A percentile compares a stretch with the other conserved stretches of the same genome.
phyloP scores from a whole-genome alignment of 2,797 vertebrate genomes.

The Pantherophis vulpinus region DNA sequence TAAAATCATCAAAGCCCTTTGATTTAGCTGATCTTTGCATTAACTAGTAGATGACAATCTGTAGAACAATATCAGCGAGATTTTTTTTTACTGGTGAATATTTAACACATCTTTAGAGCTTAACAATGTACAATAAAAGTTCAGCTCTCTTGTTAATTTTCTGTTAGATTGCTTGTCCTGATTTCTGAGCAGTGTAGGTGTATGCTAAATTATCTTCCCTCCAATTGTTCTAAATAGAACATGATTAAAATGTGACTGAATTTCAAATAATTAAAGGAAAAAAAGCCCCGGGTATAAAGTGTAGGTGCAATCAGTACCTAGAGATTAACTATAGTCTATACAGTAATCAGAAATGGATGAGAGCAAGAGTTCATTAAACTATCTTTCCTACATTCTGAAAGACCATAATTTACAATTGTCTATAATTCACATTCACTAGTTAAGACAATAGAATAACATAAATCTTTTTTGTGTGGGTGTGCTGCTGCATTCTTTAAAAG shows the following conservation, averaged over 20 bases:
- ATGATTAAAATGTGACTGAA: slow-evolving; percentile 43
- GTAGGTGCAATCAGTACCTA: slow-evolving; percentile 10
- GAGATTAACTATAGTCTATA: slow-evolving; percentile 11
- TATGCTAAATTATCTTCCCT: slow-evolving; percentile 37
- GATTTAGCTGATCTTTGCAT: slow-evolving; percentile 16
- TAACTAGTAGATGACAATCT: not conserved
- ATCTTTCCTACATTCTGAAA: slow-evolving; percentile 10
- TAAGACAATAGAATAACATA: not conserved
- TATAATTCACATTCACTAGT: not conserved
- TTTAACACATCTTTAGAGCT: not conserved
- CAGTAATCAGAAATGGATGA: slow-evolving; percentile 12
- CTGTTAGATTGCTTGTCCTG: not conserved
- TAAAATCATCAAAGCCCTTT: not conserved
- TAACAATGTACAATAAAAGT: not conserved
- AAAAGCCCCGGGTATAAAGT: not conserved
- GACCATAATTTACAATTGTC: not conserved
- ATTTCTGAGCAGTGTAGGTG: not conserved
- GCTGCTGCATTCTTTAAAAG: not conserved
- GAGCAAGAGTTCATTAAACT: not conserved
- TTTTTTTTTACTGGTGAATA: not conserved
- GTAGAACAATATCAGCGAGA: not conserved
- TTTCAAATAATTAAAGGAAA: slow-evolving; percentile 42
- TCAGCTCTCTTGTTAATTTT: not conserved
- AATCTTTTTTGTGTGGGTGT: not conserved
- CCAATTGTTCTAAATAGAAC: slow-evolving; percentile 52